Evolutionary conservation across 2,113 vertebrate species (phyloP).

Genomic region (Periophthalmus modestus): DNA sequence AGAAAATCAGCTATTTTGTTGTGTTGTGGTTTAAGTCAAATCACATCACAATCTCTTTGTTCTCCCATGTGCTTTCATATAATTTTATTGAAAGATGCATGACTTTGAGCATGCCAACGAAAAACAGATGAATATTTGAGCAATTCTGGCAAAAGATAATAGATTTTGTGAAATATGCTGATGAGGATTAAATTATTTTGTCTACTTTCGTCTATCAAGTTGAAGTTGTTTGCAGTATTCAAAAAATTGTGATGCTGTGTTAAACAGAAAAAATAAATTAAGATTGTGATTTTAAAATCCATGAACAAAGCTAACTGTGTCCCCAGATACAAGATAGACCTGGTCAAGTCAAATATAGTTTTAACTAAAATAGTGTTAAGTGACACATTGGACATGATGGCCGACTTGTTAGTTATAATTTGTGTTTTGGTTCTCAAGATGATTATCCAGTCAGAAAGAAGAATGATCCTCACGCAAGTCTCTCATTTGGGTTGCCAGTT

Average conservation of each 20-base stretch:
- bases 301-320: no score
- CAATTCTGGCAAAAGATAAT: not conserved
- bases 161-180: not conserved
- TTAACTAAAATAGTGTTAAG: no score
- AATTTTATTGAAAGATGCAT: slow-evolving; percentile 25
- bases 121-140: slow-evolving; percentile 4
- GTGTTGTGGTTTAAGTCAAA: not conserved
- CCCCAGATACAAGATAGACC: no score
- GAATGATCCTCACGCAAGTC: no score
- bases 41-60: not conserved
- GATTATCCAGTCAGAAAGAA: no score
- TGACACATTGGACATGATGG: no score
- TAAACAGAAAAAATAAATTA: no score
- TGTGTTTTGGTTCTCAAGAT: no score
- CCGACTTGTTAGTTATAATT: no score
- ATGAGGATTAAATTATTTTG: not conserved
- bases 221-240: not conserved
- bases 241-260: not conserved
- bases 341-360: no score
- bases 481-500: no score
- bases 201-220: not conserved
- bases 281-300: no score
- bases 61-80: slow-evolving; percentile 25
- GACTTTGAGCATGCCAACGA: slow-evolving; percentile 20
- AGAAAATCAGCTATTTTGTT: not conserved